Percentiles rank a stretch among this genome's conserved stretches.
Conservation (phyloP, 2,797 vertebrate genomes). For the Pristis pectinata region DNA sequence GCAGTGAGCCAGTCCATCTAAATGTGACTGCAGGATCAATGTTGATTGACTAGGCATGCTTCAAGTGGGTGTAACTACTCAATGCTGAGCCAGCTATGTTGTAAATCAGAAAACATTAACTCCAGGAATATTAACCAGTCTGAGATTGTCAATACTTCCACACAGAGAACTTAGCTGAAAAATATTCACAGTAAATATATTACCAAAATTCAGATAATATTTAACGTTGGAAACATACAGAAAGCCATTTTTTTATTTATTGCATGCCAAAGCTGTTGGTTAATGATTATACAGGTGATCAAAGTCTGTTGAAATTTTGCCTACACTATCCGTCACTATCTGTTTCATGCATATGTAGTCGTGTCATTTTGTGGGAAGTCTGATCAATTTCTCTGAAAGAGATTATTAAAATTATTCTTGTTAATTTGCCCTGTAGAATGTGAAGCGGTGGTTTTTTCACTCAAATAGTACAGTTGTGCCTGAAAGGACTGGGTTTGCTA, state of each 20-base stretch:
- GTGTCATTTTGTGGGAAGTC: background rate
- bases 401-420: background rate
- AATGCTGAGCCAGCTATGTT: background rate
- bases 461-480: background rate
- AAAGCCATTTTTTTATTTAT: background rate
- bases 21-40: background rate
- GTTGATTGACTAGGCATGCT: background rate
- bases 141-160: background rate
- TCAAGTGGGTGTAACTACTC: background rate
- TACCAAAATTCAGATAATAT: background rate
- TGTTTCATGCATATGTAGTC: no score
- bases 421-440: constrained; percentile 1
- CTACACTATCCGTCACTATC: background rate
- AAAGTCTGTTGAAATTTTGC: constrained; percentile 1
- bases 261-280: background rate
- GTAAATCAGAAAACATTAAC: background rate
- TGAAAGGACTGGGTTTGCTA: background rate
- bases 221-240: background rate
- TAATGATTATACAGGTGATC: background rate
- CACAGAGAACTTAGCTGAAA: background rate
- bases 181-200: background rate
- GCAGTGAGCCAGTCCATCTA: background rate
- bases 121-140: background rate
- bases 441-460: background rate
- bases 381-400: background rate